phyloP scores from a whole-genome alignment of 2,113 vertebrate species.

The Paradisaea rubra region DNA sequence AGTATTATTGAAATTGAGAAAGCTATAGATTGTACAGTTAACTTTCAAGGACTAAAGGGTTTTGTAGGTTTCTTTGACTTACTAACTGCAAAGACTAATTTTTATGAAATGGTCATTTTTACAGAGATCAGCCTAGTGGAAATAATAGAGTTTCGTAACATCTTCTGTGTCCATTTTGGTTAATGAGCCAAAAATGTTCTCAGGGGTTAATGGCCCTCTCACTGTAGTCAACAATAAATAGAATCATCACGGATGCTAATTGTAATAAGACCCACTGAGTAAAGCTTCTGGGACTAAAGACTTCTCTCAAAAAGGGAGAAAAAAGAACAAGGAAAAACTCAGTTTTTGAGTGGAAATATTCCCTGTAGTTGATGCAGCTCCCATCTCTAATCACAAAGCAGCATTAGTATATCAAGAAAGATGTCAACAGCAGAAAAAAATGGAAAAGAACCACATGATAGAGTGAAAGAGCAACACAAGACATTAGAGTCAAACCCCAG shows the following conservation, averaged over 20 bases:
- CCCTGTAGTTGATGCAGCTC: background rate
- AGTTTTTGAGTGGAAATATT: background rate
- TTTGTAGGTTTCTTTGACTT: background rate
- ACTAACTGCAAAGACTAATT: background rate
- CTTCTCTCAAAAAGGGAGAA: background rate
- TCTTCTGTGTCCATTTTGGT: background rate
- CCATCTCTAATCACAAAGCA: background rate
- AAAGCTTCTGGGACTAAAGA: background rate
- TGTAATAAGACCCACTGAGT: background rate
- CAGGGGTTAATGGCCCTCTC: background rate
- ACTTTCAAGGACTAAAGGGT: background rate
- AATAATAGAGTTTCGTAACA: background rate
- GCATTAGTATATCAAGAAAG: background rate
- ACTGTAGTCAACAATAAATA: background rate
- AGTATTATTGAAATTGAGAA: background rate
- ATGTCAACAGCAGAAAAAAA: background rate
- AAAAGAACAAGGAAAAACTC: background rate
- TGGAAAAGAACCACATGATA: background rate
- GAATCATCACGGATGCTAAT: background rate
- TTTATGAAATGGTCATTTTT: background rate
- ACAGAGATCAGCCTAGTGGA: background rate
- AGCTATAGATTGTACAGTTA: background rate
- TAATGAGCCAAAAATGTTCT: background rate
- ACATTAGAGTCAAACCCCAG: background rate
- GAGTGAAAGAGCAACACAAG: background rate